Conservation (phyloP, 2,888 invertebrate genomes). For the Ornithoptera priamus region DNA sequence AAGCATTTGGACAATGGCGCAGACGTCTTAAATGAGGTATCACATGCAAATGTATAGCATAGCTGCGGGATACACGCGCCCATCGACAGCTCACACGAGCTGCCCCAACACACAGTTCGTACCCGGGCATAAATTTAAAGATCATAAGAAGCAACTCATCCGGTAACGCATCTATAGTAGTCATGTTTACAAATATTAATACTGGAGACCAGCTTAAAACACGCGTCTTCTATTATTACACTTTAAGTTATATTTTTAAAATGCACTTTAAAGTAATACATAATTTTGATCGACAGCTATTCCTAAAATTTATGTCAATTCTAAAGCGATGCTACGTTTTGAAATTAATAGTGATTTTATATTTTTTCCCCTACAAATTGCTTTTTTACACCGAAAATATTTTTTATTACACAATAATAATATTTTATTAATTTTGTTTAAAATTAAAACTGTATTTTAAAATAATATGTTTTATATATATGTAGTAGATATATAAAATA, state of each 20-base stretch:
- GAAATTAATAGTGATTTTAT: neutral
- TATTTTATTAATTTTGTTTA: too few species aligned
- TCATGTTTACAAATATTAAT: neutral
- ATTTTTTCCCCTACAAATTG: neutral
- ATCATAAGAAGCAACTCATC: constrained; percentile 43
- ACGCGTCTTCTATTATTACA: neutral
- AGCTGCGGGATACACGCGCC: constrained; percentile 34
- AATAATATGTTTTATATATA: too few species aligned
- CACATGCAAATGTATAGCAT: constrained; percentile 29
- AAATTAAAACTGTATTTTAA: too few species aligned
- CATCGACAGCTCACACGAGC: constrained; percentile 41
- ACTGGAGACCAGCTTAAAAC: neutral
- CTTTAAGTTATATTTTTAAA: neutral
- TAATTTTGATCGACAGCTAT: neutral
- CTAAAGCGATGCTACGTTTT: neutral
- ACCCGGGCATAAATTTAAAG: constrained; percentile 36
- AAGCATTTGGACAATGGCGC: constrained; percentile 27
- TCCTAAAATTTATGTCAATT: neutral
- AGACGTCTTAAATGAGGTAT: constrained; percentile 32
- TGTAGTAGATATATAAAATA: too few species aligned
- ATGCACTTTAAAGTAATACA: neutral
- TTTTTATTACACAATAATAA: too few species aligned
- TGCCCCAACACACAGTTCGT: constrained; percentile 33
- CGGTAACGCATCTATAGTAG: constrained; percentile 33
- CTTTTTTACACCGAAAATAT: neutral